Evolutionary conservation across 2,888 invertebrate species (phyloP).

Genomic region (Agrotis segetum): DNA sequence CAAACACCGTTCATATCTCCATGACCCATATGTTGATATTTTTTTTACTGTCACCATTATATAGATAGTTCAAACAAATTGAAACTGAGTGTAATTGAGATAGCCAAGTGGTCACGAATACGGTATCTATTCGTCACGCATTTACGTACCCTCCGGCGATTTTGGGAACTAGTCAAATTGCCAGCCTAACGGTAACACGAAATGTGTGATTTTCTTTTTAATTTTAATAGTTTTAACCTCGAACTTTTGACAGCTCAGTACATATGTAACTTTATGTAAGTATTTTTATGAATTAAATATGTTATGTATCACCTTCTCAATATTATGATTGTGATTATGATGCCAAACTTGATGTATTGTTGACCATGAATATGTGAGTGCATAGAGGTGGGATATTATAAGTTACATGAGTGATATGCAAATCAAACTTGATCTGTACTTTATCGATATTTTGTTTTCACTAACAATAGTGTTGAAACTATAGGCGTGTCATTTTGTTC

Average conservation of each 20-base stretch:
- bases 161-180: slow-evolving; percentile 77
- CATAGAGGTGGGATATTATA: slow-evolving; percentile 26
- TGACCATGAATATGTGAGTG: slow-evolving; percentile 58
- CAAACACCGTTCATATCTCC: slow-evolving; percentile 37
- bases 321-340: slow-evolving; percentile 47
- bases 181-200: slow-evolving; percentile 74
- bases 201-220: slow-evolving; percentile 55
- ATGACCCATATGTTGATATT: slow-evolving; percentile 66
- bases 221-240: slow-evolving; percentile 55
- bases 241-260: slow-evolving; percentile 51
- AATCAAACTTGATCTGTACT: slow-evolving; percentile 64
- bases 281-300: slow-evolving; percentile 41
- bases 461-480: slow-evolving; percentile 69
- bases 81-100: slow-evolving; percentile 73
- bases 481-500: slow-evolving; percentile 65
- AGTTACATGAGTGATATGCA: slow-evolving; percentile 66
- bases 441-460: slow-evolving; percentile 70
- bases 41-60: slow-evolving; percentile 68
- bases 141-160: slow-evolving; percentile 71
- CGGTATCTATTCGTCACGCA: slow-evolving; percentile 68
- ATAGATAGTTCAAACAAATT: slow-evolving; percentile 68
- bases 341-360: slow-evolving; percentile 56
- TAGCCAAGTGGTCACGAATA: slow-evolving; percentile 78
- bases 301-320: slow-evolving; percentile 48
- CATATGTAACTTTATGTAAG: slow-evolving; percentile 39